phyloP scores from a whole-genome alignment of 1,140 invertebrate genomes.

The Cyrtorhinus lividipennis region DNA sequence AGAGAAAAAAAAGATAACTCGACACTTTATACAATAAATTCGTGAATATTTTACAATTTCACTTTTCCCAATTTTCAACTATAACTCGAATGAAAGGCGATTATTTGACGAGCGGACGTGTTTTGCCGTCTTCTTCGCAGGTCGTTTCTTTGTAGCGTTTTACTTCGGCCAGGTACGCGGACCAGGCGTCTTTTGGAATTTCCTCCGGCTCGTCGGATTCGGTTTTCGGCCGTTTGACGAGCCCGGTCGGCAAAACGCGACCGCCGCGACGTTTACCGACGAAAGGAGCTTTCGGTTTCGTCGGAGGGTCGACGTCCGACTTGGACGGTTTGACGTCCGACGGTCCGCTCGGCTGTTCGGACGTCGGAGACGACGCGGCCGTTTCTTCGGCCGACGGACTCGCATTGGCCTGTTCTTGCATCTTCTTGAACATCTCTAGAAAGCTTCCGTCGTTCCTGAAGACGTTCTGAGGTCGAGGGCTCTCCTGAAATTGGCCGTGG shows the following conservation, averaged over 20 bases:
- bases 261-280: constrained; percentile 74
- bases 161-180: constrained; percentile 81
- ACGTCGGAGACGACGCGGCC: constrained; percentile 21
- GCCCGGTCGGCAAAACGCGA: constrained; percentile 70
- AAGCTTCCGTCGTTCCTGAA: constrained; percentile 79
- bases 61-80: neutral
- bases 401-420: constrained; percentile 44
- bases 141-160: constrained; percentile 80
- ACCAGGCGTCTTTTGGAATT: constrained; percentile 71
- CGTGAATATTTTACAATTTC: too few relatives aligned
- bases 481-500: neutral
- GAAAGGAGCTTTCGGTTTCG: constrained; percentile 31
- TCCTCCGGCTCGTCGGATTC: constrained; percentile 44
- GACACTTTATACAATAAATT: too few relatives aligned
- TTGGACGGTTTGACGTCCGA: constrained; percentile 21
- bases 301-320: constrained; percentile 7
- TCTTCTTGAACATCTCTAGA: constrained; percentile 76
- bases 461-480: constrained; percentile 32
- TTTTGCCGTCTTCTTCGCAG: constrained; percentile 75
- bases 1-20: too few relatives aligned
- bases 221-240: constrained; percentile 69
- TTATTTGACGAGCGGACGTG: constrained; percentile 79
- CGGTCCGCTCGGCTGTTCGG: constrained; percentile 27
- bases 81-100: constrained; percentile 13
- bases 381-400: neutral